Conservation (phyloP, 2,113 vertebrate species). For the Esox niger region DNA sequence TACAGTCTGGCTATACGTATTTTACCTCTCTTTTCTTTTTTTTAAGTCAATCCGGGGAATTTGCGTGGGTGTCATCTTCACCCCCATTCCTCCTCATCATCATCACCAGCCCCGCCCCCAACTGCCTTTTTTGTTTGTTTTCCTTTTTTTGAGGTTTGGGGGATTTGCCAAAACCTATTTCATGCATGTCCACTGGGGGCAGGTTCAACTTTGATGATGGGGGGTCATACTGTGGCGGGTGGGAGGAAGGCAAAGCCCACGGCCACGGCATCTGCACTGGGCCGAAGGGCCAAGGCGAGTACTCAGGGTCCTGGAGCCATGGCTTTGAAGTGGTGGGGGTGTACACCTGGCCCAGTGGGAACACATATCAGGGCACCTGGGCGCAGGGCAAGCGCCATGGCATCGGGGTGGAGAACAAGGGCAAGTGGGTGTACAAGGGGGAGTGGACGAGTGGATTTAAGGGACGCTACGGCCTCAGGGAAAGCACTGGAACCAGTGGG, state of each 20-base stretch:
- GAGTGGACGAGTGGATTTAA: constrained; percentile 99
- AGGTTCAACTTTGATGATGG: constrained; percentile 99
- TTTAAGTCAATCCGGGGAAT: neutral
- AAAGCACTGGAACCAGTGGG: constrained; percentile 91
- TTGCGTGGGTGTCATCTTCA: neutral
- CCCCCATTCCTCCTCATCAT: neutral
- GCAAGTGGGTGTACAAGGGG: constrained; percentile 98
- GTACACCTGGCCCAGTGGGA: constrained; percentile 98
- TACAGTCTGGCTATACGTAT: constrained; percentile 13
- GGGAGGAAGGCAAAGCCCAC: constrained; percentile 99
- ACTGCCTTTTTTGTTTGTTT: constrained; percentile 48
- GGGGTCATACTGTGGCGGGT: constrained; percentile 99
- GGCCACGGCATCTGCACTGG: constrained; percentile 98
- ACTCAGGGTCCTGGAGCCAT: constrained; percentile 95
- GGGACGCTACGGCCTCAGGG: constrained; percentile 95
- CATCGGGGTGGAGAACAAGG: constrained; percentile 95
- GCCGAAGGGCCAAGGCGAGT: constrained; percentile 98
- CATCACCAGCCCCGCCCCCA: neutral
- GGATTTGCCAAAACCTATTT: constrained; percentile 72
- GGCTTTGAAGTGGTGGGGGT: constrained; percentile 98
- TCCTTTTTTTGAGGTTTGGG: constrained; percentile 64
- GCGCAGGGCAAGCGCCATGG: constrained; percentile 98
- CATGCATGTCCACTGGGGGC: constrained; percentile 83
- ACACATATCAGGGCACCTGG: constrained; percentile 99
- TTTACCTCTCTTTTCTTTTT: constrained; percentile 28